phyloP scores from a whole-genome alignment of 2,113 vertebrate species.

The Chunga burmeisteri region DNA sequence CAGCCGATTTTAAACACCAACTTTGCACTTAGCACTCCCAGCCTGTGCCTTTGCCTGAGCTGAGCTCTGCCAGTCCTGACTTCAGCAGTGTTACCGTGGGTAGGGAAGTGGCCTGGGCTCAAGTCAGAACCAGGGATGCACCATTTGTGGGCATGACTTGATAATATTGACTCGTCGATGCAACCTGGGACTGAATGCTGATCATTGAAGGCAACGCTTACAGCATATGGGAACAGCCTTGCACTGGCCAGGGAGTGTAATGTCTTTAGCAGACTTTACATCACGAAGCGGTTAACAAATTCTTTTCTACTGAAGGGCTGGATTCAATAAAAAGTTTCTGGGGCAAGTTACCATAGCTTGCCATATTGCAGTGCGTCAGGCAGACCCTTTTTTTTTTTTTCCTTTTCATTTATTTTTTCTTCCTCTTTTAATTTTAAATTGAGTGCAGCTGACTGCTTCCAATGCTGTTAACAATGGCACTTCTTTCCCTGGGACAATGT shows the following conservation, averaged over 20 bases:
- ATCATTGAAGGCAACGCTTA: neutral
- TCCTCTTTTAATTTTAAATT: constrained; percentile 70
- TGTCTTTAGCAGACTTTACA: constrained; percentile 53
- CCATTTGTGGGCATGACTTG: neutral
- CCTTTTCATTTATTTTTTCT: constrained; percentile 51
- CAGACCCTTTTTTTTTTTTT: constrained; percentile 40
- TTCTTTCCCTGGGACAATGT: constrained; percentile 71
- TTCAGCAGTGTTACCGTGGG: neutral
- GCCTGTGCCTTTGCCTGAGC: neutral
- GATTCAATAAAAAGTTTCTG: constrained; percentile 75
- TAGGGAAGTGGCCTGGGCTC: neutral
- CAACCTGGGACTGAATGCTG: neutral
- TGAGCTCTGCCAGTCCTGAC: neutral
- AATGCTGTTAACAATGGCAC: constrained; percentile 73
- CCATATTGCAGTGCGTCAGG: constrained; percentile 62
- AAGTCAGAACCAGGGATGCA: neutral
- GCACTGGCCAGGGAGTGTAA: neutral
- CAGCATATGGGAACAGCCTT: neutral
- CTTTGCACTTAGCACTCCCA: neutral
- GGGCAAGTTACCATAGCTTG: constrained; percentile 59
- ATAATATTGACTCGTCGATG: neutral
- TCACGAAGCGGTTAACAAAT: constrained; percentile 55
- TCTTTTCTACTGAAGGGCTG: constrained; percentile 69
- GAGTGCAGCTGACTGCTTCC: constrained; percentile 76
- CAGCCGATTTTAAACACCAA: neutral